phyloP scores from a whole-genome alignment of 2,797 vertebrate genomes.

The Potorous gilbertii region DNA sequence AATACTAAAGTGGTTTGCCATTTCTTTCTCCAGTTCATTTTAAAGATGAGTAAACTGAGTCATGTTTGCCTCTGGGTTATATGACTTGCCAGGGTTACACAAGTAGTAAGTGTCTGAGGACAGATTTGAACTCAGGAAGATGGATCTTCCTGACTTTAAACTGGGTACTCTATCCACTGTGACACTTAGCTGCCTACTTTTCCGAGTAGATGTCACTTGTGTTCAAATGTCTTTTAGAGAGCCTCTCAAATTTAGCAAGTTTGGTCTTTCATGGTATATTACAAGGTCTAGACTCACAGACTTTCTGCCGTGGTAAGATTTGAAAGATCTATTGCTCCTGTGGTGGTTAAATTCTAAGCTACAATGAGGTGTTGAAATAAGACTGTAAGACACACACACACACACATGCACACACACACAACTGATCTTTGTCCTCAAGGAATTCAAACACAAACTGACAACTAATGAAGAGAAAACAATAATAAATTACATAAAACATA shows the following conservation, averaged over 20 bases:
- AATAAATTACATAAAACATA: background rate
- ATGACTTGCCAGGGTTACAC: background rate
- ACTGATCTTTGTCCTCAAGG: background rate
- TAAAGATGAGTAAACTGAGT: background rate
- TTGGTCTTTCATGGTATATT: background rate
- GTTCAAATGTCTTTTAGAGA: background rate
- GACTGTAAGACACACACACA: background rate
- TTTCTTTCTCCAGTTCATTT: background rate
- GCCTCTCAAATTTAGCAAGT: background rate
- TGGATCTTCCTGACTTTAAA: background rate
- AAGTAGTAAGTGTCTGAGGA: background rate
- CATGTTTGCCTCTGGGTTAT: background rate
- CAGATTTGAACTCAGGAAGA: background rate
- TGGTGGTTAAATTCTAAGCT: background rate
- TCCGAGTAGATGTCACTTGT: background rate
- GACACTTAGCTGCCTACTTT: background rate
- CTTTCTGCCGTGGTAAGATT: background rate
- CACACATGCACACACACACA: background rate
- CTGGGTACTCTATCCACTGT: no score
- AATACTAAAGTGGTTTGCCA: background rate
- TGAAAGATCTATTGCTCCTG: background rate
- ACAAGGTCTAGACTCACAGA: background rate
- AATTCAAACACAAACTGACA: background rate
- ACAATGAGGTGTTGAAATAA: background rate
- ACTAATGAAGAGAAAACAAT: background rate